Percentiles rank a stretch among this genome's conserved stretches.
These are phyloP conservation scores for Pelmatolapia mariae DNA, from an alignment of 2,113 vertebrate genomes.

Conservation along the genomic window DNA sequence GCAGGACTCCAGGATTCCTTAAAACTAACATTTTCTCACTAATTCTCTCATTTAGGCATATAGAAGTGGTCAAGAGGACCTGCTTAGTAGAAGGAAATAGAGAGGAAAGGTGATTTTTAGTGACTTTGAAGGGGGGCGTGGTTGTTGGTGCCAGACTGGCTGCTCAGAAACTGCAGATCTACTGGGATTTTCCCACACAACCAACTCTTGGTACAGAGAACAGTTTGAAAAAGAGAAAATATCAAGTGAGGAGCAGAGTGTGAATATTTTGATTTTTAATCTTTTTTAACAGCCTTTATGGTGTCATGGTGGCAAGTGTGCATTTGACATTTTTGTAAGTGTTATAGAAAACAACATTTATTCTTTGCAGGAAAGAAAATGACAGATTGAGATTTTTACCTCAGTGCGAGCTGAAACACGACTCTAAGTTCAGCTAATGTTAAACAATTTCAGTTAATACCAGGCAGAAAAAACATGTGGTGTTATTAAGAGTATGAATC, in stretches of 20 bases:
- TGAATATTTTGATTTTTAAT: neutral
- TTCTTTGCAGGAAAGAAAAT: neutral
- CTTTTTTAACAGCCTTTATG: fast-evolving
- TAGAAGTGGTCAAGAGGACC: neutral
- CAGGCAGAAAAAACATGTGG: neutral
- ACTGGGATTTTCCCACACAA: neutral
- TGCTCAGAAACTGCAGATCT: neutral
- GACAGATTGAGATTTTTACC: neutral
- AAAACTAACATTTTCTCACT: neutral
- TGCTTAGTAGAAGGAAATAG: neutral
- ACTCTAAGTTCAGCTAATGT: neutral
- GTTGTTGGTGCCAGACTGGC: neutral
- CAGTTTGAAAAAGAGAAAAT: neutral
- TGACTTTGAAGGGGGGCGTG: fast-evolving
- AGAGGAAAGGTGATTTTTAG: neutral
- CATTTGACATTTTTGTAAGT: neutral
- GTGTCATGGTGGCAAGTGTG: neutral
- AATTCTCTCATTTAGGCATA: neutral
- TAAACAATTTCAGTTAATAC: neutral
- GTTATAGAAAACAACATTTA: neutral
- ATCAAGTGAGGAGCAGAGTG: neutral
- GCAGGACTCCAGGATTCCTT: neutral
- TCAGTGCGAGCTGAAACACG: neutral
- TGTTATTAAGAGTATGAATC: neutral
- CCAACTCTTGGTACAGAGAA: fast-evolving